Evolutionary conservation across 2,113 vertebrate genomes (phyloP), one percentile per base, ranked within the genome.

Genomic region (Ceyx margarethae): DNA sequence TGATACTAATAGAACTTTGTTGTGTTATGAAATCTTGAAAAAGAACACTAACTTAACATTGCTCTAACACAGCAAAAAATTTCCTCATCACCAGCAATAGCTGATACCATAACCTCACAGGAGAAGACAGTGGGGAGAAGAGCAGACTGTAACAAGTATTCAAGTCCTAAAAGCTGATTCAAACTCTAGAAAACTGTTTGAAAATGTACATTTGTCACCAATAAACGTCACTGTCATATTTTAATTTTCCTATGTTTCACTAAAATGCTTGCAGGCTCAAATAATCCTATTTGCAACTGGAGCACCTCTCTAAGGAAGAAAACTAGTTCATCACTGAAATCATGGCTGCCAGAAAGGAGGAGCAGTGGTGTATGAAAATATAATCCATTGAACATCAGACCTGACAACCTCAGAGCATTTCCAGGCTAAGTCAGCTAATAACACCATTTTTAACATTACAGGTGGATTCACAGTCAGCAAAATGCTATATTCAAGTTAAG

Each of bases 311-410:
- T 91, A 96, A 98, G 95, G 96, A 97, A 96, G 95, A 89, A 97
- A 98, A 97, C 96, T 97, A 97, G 97, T 97, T 97, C 96, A 97
- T 96, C 92, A 86, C 1, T 89, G 85, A 97, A 98, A 97, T 94
- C 93, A 97, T 94, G 93, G 94, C 95, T 97, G 94, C 95, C 96
- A 96, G 80, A 95, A 96, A 94, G 96, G 96, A 97, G 79, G 51
- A 93, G 95, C 96, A 97, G 91, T 92, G 96, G 97, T 96, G 97
- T 97, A 97, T 95, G 96, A 98, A 98, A 97, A 96, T 96, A 93
- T 73, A 96, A 96, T 95, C 93, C 96, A 96, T 61, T 94, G 97
- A 97, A 97, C 93, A 98, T 97, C 96, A 97, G 95, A 97, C 68
- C 76, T 96, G 97, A 97, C 96, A 98, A 96, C 81, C 90, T 86